Base-by-base conservation (phyloP, 2,888 invertebrate genomes). In the Ethmia dodecea region DNA sequence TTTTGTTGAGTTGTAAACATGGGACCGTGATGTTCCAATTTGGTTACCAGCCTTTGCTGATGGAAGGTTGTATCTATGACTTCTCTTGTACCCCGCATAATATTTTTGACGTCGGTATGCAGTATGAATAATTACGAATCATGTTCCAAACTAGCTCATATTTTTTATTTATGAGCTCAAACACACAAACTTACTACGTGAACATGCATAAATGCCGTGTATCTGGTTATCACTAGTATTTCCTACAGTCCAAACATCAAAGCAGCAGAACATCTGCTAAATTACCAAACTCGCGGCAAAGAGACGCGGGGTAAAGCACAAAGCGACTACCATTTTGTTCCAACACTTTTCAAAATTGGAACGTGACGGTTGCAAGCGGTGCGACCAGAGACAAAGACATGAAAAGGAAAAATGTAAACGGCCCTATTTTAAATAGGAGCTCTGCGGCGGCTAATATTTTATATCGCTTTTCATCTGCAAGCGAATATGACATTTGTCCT, bases 361-460 rank as follows among this genome's bases (percentile, higher is more conserved):
- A 86, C 83, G 86, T 86, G 86, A 84, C 83, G 86, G 83, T 86
- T 83, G 83, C 81, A 83, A 84, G 76, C 81, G 80, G 75, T 80
- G 72, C 66, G 68, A 56, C 66, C 77, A 83, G 78, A 84, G 84
- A 86, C 86, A 86, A 86, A 84, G 79, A 84, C 76, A 80, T 81
- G 81, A 86, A 86, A 86, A 86, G 81, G 83, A 86, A 86, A 86
- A 86, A 86, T 81, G 74, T 84, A 84, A 83, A 83, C 80, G 81
- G 73, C 70, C 77, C 81, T 79, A 79, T 80, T 83, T 83, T 73
- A 79, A 81, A 81, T 76, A 75, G 78, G 65, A 64, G 64, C 65
- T 71, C 59, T 63, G 66, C 70, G 60, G 56, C 54, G 53, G 62
- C 62, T 66, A 69, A 74, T 75, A 77, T 71, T 76, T 76, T 75